Conservation (phyloP, 2,797 vertebrate species). For the Simalia tracyae region DNA sequence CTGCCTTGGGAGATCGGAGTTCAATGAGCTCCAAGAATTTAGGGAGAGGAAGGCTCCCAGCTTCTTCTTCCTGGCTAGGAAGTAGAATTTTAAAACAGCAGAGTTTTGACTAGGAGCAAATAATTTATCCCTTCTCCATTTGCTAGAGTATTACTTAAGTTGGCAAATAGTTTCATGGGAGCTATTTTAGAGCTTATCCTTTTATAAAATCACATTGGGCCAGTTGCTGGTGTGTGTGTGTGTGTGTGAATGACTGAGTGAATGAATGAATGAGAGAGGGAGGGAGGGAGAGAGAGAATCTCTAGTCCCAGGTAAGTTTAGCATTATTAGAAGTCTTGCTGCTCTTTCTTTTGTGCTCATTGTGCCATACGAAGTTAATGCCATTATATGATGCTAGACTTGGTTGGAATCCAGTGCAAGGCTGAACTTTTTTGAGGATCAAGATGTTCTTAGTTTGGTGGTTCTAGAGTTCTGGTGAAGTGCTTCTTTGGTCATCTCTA, state of each 20-base stretch:
- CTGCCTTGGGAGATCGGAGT: neutral
- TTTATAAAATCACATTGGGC: neutral
- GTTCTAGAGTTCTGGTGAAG: neutral
- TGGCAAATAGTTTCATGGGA: neutral
- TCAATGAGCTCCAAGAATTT: neutral
- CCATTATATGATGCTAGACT: neutral
- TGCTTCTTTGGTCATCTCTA: neutral
- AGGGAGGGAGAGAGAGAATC: too few species aligned
- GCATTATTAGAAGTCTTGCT: neutral
- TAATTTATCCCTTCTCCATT: neutral
- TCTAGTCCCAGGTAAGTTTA: neutral
- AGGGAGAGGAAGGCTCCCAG: neutral
- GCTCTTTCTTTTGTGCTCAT: neutral
- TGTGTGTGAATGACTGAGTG: neutral
- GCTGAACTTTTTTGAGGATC: neutral
- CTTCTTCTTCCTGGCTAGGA: neutral
- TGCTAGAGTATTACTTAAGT: neutral
- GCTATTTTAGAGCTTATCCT: neutral
- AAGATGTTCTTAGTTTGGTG: neutral
- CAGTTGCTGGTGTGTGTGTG: neutral
- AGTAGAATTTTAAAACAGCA: neutral
- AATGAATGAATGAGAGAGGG: neutral
- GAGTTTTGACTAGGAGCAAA: neutral
- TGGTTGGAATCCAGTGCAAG: neutral
- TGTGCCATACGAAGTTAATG: neutral